Base-by-base conservation (phyloP, 2,797 vertebrate genomes). In the Aphelocoma californica region DNA sequence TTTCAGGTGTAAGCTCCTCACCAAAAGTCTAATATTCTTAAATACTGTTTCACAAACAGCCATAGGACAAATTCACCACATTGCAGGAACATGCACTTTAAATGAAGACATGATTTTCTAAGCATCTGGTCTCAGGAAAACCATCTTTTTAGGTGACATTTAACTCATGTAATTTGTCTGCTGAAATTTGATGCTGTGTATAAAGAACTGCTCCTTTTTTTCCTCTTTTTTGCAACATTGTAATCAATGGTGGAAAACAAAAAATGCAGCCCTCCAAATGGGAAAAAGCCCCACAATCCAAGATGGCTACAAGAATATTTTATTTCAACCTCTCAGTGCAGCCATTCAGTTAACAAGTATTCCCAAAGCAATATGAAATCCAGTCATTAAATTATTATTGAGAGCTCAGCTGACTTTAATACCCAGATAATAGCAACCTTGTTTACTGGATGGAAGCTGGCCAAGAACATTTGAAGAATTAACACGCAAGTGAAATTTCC, bases 361-460 rank as follows among this genome's bases (percentile, higher is more conserved):
- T 93, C 66, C 74, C 82, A 88, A 94, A 92, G 34, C 53, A 89
- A 81, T 91, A 92, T n/a, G 74, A 70, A 94, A 94, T 80, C 32
- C 51, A 74, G 40, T 86, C 90, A 60, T 94, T 91, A 95, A 93
- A 91, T 93, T 74, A 38, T 85, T 96, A 56, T 90, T 89, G 48
- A 94, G 48, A 95, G 44, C 75, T 95, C 79, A 13, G 53, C 70
- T 65, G 60, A 82, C 48, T 82, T 92, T 90, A 97, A 85, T 86
- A 80, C 51, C 95, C 85, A 89, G 62, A 89, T 81, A 90, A 94
- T 74, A 93, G 44, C 29, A 96, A 97, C 66, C 60, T 90, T 97
- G 84, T 94, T 97, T 97, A 96, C 53, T 96, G 80, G 66, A 92
- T 85, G 86, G 92, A 96, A 94, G 54, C 7, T 60, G 18, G 38